Evolutionary conservation across 2,113 vertebrate species (phyloP).

Genomic region (Etheostoma cragini): DNA sequence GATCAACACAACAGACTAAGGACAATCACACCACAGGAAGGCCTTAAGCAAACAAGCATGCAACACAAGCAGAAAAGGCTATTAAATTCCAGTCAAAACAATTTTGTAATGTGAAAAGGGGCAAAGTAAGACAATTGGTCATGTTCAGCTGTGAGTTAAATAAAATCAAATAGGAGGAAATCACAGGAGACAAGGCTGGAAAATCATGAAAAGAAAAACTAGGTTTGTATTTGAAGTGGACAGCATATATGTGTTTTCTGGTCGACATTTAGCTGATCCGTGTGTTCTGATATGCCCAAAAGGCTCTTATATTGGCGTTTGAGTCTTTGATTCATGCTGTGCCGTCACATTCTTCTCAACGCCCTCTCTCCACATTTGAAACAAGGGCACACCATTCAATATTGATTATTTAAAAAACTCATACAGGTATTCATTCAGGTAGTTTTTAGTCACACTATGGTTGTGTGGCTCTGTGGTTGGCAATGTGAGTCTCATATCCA

Average conservation of each 20-base stretch:
- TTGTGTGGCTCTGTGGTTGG: neutral
- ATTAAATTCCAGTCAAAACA: slow-evolving; percentile 42
- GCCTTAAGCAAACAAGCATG: slow-evolving; percentile 42
- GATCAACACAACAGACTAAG: slow-evolving; percentile 61
- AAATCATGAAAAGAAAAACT: slow-evolving; percentile 11
- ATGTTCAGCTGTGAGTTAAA: neutral
- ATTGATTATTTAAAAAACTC: neutral
- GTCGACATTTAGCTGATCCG: slow-evolving; percentile 45
- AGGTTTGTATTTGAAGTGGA: slow-evolving; percentile 10
- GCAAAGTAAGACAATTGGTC: slow-evolving; percentile 12
- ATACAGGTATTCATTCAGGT: neutral
- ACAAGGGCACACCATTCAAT: neutral
- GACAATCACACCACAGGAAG: slow-evolving; percentile 43
- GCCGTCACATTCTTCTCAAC: neutral
- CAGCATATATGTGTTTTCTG: slow-evolving; percentile 16
- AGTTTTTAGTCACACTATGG: neutral
- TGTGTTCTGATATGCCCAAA: slow-evolving; percentile 13
- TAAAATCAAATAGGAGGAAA: slow-evolving; percentile 5
- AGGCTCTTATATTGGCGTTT: slow-evolving; percentile 1
- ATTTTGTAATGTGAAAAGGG: slow-evolving; percentile 30
- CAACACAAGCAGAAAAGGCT: slow-evolving; percentile 35
- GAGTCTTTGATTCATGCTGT: slow-evolving; percentile 4
- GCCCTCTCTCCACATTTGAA: neutral
- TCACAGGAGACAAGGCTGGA: neutral
- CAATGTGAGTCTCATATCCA: neutral